These are phyloP conservation scores for Marronus borbonicus DNA, from an alignment of 2,888 invertebrate genomes.

Conservation along the genomic window DNA sequence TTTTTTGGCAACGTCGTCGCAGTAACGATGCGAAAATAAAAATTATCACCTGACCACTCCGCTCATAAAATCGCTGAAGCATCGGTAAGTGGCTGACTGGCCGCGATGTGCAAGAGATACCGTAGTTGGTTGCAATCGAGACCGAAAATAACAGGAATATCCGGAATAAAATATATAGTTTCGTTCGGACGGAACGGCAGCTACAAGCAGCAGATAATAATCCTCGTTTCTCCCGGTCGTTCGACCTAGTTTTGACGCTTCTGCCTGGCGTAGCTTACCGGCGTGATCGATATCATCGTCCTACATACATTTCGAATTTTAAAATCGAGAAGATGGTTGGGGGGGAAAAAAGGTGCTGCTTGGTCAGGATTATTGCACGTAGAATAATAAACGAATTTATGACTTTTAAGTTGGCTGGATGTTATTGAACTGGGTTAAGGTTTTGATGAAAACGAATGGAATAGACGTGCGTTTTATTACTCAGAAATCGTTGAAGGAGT, in stretches of 20 bases:
- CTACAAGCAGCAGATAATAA: slow-evolving; percentile 63
- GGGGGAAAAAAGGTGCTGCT: neutral
- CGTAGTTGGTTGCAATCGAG: slow-evolving; percentile 60
- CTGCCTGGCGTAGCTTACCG: neutral
- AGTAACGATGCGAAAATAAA: neutral
- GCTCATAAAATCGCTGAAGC: slow-evolving; percentile 28
- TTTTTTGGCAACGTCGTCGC: neutral
- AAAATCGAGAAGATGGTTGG: neutral
- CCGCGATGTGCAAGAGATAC: slow-evolving; percentile 43
- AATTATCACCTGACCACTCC: slow-evolving; percentile 9
- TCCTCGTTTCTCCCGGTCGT: slow-evolving; percentile 58
- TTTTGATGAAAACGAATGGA: too few relatives aligned
- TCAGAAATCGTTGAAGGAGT: too few relatives aligned
- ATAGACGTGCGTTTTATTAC: too few relatives aligned
- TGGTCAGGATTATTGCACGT: neutral
- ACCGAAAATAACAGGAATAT: slow-evolving; percentile 66
- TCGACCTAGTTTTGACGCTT: slow-evolving; percentile 60
- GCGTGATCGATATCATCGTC: slow-evolving; percentile 11
- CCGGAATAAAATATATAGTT: slow-evolving; percentile 67
- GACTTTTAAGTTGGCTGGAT: too few relatives aligned
- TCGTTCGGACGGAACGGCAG: slow-evolving; percentile 63
- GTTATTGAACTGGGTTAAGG: too few relatives aligned
- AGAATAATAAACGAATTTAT: slow-evolving; percentile 4
- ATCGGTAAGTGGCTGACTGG: slow-evolving; percentile 16
- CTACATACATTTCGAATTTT: neutral